phyloP scores from a whole-genome alignment of 2,888 invertebrate species.

The Bombylius discolor region DNA sequence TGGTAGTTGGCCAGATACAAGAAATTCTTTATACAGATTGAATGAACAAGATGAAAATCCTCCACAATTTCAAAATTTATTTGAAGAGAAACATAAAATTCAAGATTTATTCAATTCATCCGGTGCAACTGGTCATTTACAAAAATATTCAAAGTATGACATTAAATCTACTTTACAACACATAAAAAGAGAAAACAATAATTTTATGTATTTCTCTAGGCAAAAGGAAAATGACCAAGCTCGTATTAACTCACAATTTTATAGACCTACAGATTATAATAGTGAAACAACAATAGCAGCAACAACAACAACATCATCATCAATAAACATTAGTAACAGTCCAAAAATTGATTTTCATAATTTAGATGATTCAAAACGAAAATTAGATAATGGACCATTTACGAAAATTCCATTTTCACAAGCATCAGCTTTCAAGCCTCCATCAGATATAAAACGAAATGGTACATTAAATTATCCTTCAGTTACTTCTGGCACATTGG shows the following conservation, averaged over 20 bases:
- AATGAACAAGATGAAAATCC: constrained; percentile 64
- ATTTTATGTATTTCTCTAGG: constrained; percentile 40
- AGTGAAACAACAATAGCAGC: constrained; percentile 9
- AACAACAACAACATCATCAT: constrained; percentile 9
- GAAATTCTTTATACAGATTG: constrained; percentile 48
- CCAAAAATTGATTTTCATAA: constrained; percentile 13
- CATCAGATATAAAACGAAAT: constrained; percentile 49
- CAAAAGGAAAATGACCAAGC: constrained; percentile 37
- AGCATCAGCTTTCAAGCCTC: constrained; percentile 70
- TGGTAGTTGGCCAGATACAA: constrained; percentile 67
- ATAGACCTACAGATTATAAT: constrained; percentile 11
- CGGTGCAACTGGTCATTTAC: constrained; percentile 12
- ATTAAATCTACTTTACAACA: constrained; percentile 11
- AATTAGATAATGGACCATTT: constrained; percentile 15
- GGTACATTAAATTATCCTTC: constrained; percentile 33
- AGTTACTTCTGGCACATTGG: constrained; percentile 32
- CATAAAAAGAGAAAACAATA: constrained; percentile 43
- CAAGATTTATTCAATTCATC: constrained; percentile 7
- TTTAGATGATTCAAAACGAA: constrained; percentile 13
- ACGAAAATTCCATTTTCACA: constrained; percentile 52
- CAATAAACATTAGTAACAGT: constrained; percentile 7
- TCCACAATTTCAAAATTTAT: constrained; percentile 69
- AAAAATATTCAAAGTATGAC: constrained; percentile 27
- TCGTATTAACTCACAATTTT: constrained; percentile 27
- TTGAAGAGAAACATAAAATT: constrained; percentile 61